Evolutionary conservation across 1,140 invertebrate species (phyloP), one percentile per base, ranked within the genome.

Genomic region (Panonychus citri): DNA sequence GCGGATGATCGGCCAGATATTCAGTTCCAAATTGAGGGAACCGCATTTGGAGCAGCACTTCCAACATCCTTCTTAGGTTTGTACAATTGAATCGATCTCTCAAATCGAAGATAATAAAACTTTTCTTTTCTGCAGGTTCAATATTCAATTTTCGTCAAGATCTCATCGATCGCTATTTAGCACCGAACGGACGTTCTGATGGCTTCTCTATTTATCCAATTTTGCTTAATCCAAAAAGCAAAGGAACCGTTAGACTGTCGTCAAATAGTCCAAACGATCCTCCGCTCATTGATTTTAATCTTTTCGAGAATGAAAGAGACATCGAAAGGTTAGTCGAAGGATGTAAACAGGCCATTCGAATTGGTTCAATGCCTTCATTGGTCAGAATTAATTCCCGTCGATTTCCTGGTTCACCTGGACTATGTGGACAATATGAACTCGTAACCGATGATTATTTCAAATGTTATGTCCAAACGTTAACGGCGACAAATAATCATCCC

Each of bases 381-480:
- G 4, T 46, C 17, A n/a, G n/a, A 15, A 8, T n/a, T 3, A 19
- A 46, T 13, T 12, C 43, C 2, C 19, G 15, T 46, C 21, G n/a
- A 7, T 19, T 21, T 10, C 21, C n/a, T n/a, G 19, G 2, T 46
- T 19, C 19, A 24, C 43, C 43, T 19, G 43, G 43, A n/a, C n/a
- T 27, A 25, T 46, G 43, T 46, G 43, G 19, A 19, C 5, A 46
- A 46, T 46, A 46, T 19, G 74, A 75, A 43, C 10, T 46, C 7
- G 43, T 10, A 10, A n/a, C 43, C 15, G 17, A 46, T 46, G 43
- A 4, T 21, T 46, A 13, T 19, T 46, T n/a, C 10, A n/a, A 2
- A 7, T 46, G 43, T 24, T 19, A n/a, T 46, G 19, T 19, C 19
- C 43, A 21, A 0, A 21, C 43, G 5, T n/a, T 46, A 4, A 46